These are phyloP conservation scores for Palaemon carinicauda DNA, from an alignment of 1,140 invertebrate species.

Conservation along the genomic window DNA sequence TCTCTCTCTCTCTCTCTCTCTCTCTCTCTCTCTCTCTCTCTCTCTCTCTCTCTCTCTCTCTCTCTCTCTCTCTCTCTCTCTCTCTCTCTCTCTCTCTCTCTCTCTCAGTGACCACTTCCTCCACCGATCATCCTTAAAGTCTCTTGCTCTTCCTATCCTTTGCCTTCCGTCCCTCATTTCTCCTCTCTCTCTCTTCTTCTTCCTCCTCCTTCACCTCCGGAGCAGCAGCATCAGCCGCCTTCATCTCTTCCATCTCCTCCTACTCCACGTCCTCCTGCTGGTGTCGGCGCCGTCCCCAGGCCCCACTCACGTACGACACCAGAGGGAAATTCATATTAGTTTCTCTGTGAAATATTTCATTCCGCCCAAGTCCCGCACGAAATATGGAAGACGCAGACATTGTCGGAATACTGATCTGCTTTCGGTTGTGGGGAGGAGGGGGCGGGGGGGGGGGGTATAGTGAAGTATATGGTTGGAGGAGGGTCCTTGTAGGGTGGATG, in stretches of 20 bases:
- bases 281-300: background rate
- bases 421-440: background rate
- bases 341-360: slow-evolving; percentile 56
- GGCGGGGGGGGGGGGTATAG: background rate
- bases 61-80: background rate
- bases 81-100: background rate
- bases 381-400: slow-evolving; percentile 46
- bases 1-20: too few species aligned
- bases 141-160: background rate
- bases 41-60: background rate
- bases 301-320: slow-evolving; percentile 40
- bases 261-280: background rate
- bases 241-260: background rate
- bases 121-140: background rate
- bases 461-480: background rate
- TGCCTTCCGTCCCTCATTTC: background rate
- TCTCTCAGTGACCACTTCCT: background rate
- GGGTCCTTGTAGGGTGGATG: background rate
- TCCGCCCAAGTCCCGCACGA: slow-evolving; percentile 43
- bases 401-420: slow-evolving; percentile 42
- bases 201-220: background rate
- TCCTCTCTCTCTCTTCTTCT: too few species aligned
- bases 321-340: slow-evolving; percentile 55
- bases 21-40: background rate
- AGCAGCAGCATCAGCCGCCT: too few species aligned